Percentiles rank a stretch among this genome's conserved stretches.
Conservation (phyloP, 1,140 invertebrate species). For the Littorina saxatilis region DNA sequence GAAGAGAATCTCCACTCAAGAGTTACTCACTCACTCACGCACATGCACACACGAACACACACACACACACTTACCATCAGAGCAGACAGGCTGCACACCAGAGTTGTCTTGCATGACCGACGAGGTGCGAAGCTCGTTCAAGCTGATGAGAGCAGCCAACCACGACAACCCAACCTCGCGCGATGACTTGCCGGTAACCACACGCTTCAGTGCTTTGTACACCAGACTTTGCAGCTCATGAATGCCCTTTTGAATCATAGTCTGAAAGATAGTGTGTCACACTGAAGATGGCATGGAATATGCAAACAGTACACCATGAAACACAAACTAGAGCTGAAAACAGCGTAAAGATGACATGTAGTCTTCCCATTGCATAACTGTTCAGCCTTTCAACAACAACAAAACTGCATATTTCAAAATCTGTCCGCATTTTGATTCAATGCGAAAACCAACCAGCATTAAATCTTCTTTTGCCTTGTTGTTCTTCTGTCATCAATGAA, state of each 20-base stretch:
- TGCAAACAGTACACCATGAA: background rate
- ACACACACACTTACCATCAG: slow-evolving; percentile 47
- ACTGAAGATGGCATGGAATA: no score
- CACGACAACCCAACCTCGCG: slow-evolving; percentile 42
- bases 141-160: slow-evolving; percentile 41
- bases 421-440: no score
- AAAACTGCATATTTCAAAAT: no score
- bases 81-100: slow-evolving; percentile 38
- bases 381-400: no score
- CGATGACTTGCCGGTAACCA: slow-evolving; percentile 37
- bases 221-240: slow-evolving; percentile 34
- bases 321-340: background rate
- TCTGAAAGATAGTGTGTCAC: slow-evolving; percentile 25
- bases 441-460: no score
- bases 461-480: no score
- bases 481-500: no score
- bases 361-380: no score
- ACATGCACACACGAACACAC: no score
- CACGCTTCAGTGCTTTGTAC: slow-evolving; percentile 31
- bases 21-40: no score
- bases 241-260: slow-evolving; percentile 37
- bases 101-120: slow-evolving; percentile 29
- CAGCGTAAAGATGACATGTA: background rate
- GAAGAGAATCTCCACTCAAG: no score
- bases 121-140: slow-evolving; percentile 44